Percentiles rank a stretch among this genome's conserved stretches.
These are phyloP conservation scores for Orcinus orca DNA, from an alignment of 2,113 vertebrate genomes.

Conservation along the genomic window DNA sequence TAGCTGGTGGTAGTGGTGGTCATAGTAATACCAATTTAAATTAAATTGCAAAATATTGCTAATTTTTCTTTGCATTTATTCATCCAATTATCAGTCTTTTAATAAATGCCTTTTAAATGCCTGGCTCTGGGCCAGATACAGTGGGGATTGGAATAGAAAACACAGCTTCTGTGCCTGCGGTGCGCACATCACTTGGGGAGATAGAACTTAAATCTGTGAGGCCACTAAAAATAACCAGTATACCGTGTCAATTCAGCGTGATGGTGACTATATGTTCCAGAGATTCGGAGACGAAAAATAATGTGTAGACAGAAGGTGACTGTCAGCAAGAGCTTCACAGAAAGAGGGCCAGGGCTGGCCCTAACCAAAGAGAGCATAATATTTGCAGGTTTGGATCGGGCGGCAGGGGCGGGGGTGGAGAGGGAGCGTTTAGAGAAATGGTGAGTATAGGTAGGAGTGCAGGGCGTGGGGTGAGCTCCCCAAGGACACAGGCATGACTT, in stretches of 20 bases:
- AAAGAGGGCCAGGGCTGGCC: background rate
- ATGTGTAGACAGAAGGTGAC: background rate
- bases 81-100: background rate
- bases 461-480: background rate
- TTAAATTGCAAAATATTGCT: background rate
- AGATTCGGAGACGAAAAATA: background rate
- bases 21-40: background rate
- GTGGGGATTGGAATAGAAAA: background rate
- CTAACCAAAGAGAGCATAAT: background rate
- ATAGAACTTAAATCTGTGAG: background rate
- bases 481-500: background rate
- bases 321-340: background rate
- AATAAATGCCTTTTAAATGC: background rate
- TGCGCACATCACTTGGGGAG: background rate
- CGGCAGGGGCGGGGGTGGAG: background rate
- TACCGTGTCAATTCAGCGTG: background rate
- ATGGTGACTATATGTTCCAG: background rate
- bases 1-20: background rate
- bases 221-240: background rate
- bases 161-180: background rate
- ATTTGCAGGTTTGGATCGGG: background rate
- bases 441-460: background rate
- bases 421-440: background rate
- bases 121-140: background rate
- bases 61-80: conserved; percentile 31